Conservation (phyloP, 2,113 vertebrate species). For the Papio anubis region DNA sequence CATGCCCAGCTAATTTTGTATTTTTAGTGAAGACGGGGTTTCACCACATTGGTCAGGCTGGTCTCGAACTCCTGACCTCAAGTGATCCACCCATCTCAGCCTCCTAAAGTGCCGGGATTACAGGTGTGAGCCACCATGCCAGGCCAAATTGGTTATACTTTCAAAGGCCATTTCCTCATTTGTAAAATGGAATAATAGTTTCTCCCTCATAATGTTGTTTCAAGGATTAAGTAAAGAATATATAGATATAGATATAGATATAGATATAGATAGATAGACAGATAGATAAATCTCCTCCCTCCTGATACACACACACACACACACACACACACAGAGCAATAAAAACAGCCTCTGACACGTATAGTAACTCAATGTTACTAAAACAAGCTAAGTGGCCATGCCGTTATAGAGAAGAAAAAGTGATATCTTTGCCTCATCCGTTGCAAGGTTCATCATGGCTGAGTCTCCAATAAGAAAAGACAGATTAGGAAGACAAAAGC, state of each 20-base stretch:
- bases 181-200: neutral
- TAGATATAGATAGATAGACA: too few relatives aligned
- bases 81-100: too few relatives aligned
- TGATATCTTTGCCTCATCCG: too few relatives aligned
- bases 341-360: neutral
- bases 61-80: too few relatives aligned
- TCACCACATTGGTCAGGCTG: too few relatives aligned
- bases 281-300: too few relatives aligned
- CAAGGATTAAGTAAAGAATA: neutral
- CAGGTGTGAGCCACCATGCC: too few relatives aligned
- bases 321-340: too few relatives aligned
- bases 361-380: neutral
- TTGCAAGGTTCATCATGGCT: neutral
- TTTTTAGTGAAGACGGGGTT: too few relatives aligned
- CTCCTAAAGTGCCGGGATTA: too few relatives aligned
- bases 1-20: too few relatives aligned
- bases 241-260: fast-evolving
- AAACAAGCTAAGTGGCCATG: fast-evolving
- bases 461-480: neutral
- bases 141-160: neutral
- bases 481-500: neutral
- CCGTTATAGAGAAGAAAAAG: neutral
- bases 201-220: neutral
- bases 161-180: neutral
- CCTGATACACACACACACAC: too few relatives aligned